Base-by-base conservation (phyloP, 1,140 invertebrate genomes). In the Drosophila mayri region DNA sequence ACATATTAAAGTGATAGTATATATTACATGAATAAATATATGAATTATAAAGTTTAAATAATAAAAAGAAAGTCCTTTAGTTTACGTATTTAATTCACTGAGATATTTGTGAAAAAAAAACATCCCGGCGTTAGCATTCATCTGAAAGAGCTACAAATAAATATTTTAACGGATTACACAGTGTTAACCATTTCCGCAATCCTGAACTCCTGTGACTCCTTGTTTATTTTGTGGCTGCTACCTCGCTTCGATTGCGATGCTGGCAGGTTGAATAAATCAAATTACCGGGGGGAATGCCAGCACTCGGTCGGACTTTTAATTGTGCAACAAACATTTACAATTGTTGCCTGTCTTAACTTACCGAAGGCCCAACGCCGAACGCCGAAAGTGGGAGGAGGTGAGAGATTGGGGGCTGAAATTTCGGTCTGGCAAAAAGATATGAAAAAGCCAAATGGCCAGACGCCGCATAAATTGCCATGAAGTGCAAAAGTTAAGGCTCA, bases 401-500 rank as follows among this genome's bases (percentile, higher is more conserved):
- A 2, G 40, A 49, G 63, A 37, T 25, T 54, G 70, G 72, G 47
- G 55, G 73, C 43, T 60, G 66, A 41, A 72, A 71, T 72, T 72
- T 72, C 54, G 49, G 70, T 41, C 66, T 72, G 70, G 73, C 62
- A 41, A 61, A 79, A 54, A 87, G 79, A 86, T 82, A 88, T 49
- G 72, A 28, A 74, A 71, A 54, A 77, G 67, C 61, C 59, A 65
- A 80, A 78, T 83, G 80, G 79, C 79, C 79, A 83, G 75, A 81
- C 62, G 74, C 63, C 83, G 64, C 61, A 79, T 83, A 80, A 88
- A 87, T 87, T 87, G 84, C 84, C 84, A 80, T 49, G 80, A 88
- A 87, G 84, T 87, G 84, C 84, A 87, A 87, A 88, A 87, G 84
- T 87, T 87, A 88, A 88, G 85, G 85, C 85, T 88, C 84, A 88